Evolutionary conservation across 2,888 invertebrate species (phyloP).

Genomic region (Germaria angustata): DNA sequence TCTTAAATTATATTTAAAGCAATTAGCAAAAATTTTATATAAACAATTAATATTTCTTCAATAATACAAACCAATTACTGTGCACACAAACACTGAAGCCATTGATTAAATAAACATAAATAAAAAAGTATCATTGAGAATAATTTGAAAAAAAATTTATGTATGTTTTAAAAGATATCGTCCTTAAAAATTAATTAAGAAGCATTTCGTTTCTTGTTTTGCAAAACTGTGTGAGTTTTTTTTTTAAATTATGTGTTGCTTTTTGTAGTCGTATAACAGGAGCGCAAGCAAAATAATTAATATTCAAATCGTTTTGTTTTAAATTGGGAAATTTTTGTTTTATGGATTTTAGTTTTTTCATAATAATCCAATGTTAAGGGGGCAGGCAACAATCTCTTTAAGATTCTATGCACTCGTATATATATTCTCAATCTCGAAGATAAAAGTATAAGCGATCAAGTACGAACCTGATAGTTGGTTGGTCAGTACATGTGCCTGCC

Average conservation of each 20-base stretch:
- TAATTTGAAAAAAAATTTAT: neutral
- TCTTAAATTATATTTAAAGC: neutral
- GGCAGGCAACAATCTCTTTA: too few species aligned
- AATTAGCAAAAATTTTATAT: constrained; percentile 3
- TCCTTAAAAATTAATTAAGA: neutral
- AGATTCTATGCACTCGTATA: too few species aligned
- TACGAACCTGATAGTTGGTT: neutral
- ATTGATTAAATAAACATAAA: constrained; percentile 22
- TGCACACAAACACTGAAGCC: constrained; percentile 48
- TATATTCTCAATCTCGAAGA: too few species aligned
- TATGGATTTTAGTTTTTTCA: too few species aligned
- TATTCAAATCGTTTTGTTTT: too few species aligned
- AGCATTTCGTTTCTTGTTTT: neutral
- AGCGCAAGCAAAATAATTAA: too few species aligned
- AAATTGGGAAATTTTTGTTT: too few species aligned
- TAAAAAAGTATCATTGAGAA: constrained; percentile 7
- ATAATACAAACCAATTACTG: constrained; percentile 39
- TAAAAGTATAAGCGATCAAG: too few species aligned
- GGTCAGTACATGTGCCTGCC: too few species aligned
- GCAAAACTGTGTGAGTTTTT: neutral
- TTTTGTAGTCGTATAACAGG: neutral
- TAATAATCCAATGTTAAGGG: too few species aligned
- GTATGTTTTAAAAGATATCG: neutral
- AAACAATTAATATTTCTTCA: neutral
- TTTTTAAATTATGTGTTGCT: too few species aligned